phyloP scores from a whole-genome alignment of 1,140 invertebrate genomes.

The Metaphire vulgaris region DNA sequence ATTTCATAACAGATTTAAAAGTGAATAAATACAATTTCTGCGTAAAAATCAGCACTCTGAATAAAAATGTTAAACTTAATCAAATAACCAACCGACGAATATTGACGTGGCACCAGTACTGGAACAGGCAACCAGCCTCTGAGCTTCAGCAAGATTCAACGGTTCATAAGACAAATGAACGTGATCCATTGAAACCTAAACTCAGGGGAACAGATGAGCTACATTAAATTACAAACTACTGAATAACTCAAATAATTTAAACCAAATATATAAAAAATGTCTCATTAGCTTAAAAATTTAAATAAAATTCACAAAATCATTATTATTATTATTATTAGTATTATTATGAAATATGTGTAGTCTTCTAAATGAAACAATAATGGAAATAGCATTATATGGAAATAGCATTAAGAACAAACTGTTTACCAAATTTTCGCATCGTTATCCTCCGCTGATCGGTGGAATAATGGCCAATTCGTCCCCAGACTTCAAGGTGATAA shows the following conservation, averaged over 20 bases:
- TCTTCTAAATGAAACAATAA: no score
- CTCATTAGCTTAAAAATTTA: no score
- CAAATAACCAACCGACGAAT: conserved; percentile 5
- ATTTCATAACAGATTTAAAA: not conserved
- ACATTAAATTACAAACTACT: no score
- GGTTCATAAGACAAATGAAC: conserved; percentile 2
- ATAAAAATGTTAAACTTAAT: not conserved
- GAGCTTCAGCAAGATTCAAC: not conserved
- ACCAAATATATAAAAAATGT: no score
- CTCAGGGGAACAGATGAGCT: no score
- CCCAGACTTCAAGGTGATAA: conserved; percentile 57
- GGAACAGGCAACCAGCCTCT: conserved; percentile 6
- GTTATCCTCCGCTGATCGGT: conserved; percentile 73
- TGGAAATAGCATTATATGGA: not conserved
- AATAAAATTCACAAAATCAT: no score
- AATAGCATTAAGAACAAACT: no score
- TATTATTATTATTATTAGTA: no score
- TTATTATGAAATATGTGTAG: no score
- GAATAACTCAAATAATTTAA: no score
- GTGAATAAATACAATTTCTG: not conserved
- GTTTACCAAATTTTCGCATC: no score
- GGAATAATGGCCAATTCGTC: conserved; percentile 80
- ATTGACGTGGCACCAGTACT: conserved; percentile 3
- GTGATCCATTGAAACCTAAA: conserved; percentile 6
- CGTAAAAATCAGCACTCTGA: not conserved